phyloP scores from a whole-genome alignment of 2,797 vertebrate species.

The Melanotaenia boesemani region DNA sequence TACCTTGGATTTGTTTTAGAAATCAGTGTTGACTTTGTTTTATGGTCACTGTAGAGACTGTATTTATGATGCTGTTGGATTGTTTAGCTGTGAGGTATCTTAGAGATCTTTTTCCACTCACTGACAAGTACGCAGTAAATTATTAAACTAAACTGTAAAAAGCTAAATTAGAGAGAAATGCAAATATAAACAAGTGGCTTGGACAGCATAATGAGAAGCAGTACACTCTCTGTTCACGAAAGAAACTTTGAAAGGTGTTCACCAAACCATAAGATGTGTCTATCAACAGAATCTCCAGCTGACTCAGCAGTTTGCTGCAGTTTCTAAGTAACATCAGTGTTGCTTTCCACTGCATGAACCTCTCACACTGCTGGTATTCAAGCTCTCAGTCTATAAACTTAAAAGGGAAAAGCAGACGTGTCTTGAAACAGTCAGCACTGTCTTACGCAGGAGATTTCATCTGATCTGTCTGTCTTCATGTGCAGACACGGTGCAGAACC shows the following conservation, averaged over 20 bases:
- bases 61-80: neutral
- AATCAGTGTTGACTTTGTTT: neutral
- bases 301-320: too few species aligned
- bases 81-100: neutral
- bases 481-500: slow-evolving; percentile 35
- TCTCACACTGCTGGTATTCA: neutral
- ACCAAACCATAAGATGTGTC: neutral
- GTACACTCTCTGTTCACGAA: neutral
- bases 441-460: slow-evolving; percentile 13
- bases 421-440: neutral
- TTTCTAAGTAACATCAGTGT: too few species aligned
- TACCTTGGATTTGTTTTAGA: neutral
- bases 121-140: neutral
- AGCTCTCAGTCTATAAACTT: neutral
- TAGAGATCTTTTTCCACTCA: neutral
- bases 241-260: neutral
- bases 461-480: slow-evolving; percentile 47
- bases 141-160: neutral
- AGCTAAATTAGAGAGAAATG: neutral
- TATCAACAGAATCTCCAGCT: neutral
- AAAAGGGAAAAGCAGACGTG: neutral
- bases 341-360: neutral
- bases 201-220: neutral
- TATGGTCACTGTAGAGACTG: neutral
- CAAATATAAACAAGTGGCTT: neutral